Base-by-base conservation (phyloP, 2,797 vertebrate species). In the Caiman crocodilus region DNA sequence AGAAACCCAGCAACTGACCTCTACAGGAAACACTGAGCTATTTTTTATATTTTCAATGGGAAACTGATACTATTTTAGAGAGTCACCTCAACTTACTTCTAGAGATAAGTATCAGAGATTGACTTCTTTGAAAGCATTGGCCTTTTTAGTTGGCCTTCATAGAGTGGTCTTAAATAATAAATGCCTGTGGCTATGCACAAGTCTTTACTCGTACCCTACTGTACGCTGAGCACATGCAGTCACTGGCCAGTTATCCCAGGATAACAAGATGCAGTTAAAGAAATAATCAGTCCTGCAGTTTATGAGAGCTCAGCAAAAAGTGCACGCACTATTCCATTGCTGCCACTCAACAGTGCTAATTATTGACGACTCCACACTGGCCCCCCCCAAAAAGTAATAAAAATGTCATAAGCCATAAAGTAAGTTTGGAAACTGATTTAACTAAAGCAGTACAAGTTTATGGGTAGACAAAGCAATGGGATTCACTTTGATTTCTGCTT, bases 1-100 rank as follows among this genome's bases (percentile, higher is more conserved):
- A 75, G 30, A 26, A 0, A 7, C 6, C 50, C 1, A 0, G 3
- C 0, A 1, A 25, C 0, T 35, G 23, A 6, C 26, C 26, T 5
- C 35, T 42, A 73, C 10, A 26, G 35, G 26, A 61, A 61, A 32
- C 65, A 32, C 30, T 18, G 13, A 35, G 6, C 35, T 71, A 73
- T 5, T 73, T 32, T 35, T 25, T 50, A 50, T 50, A 10, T 50
- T 50, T 50, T 50, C 42, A 50, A 10, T 50, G 42, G 42, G 42
- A 50, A 50, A 50, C 42, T 50, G 42, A 50, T 50, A 50, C 10
- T 50, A 50, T 50, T 50, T 50, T 50, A 50, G 42, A 50, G 42
- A 50, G 10, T 50, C 11, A 50, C 9, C 42, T 50, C 42, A 10
- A 50, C 11, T 50, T 50, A 50, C 42, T 10, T 50, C 9, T 50